Evolutionary conservation across 2,113 vertebrate genomes (phyloP), one percentile per base, ranked within the genome.

Genomic region (Tylochromis polylepis): DNA sequence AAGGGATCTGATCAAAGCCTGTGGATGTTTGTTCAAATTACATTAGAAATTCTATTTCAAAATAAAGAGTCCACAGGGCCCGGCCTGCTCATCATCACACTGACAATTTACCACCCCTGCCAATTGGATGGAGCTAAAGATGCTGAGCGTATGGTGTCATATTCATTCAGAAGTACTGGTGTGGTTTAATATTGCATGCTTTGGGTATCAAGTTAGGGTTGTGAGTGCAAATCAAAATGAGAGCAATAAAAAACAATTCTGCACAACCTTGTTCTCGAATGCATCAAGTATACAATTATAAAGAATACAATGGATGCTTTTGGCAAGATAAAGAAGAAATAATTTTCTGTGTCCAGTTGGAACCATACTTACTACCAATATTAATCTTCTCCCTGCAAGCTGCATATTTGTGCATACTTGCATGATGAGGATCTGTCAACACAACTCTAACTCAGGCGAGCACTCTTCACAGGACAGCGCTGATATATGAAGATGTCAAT

Each of bases 121-220:
- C 84, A 85, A 79, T 91, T 88, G 89, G 83, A 91, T 77, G 51
- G 72, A 79, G 60, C 59, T 51, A 84, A 36, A 78, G 89, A 82
- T 81, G 82, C 77, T 58, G 58, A 82, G 72, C 14, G 29, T 36
- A 51, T 65, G 72, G 75, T 85, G 92, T 91, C 92, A 87, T 56
- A 89, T 85, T 88, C 90, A 92, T 86, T 90, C 84, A 88, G 59
- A 59, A 72, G 15, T 82, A 67, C 88, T 83, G 62, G 5, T 65
- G 80, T 29, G 12, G 86, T 89, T 91, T 93, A 91, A 93, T 94
- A 91, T 89, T 62, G 75, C 82, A 90, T 90, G 83, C 57, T 91
- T 49, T 87, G 86, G 58, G 79, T 79, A 85, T 79, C 27, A 31
- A 70, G 87, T 81, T 56, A 11, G 75, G 57, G 27, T 2, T 49